Evolutionary conservation across 2,113 vertebrate genomes (phyloP), one percentile per base, ranked within the genome.

Genomic region (Cyanoliseus patagonus): DNA sequence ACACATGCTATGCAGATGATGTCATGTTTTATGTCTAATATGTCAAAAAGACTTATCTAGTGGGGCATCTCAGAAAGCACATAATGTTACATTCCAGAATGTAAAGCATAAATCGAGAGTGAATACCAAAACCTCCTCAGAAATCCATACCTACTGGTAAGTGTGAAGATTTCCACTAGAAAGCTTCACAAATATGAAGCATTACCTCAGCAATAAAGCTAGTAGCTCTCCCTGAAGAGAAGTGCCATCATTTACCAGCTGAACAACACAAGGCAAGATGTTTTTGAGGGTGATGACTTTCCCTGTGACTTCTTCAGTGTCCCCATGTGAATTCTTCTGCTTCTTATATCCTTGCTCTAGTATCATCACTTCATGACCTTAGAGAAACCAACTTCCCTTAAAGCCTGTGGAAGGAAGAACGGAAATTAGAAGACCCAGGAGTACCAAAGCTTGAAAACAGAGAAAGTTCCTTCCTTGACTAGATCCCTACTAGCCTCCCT

Each of bases 331-430:
- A 68, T 88, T 31, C 25, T 27, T 68, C 61, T 12, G 3, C 44
- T 83, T 75, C 52, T 46, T n/a, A 35, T 3, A 17, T 39, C 6
- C 18, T 57, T 4, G 1, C 3, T 81, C 39, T 69, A n/a, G 28
- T 41, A 41, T 31, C 0, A 0, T 55, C 27, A 16, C 20, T 82
- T 94, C 0, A 1, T 47, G 18, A 31, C n/a, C 25, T 44, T 17
- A 51, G 44, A 88, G 31, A 61, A 85, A 78, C 2, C 2, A 57
- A 3, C 14, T n/a, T 24, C n/a, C 28, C 23, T 63, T 30, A n/a
- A 89, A 14, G 3, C 27, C 27, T 66, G 3, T 35, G 13, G 11
- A 67, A 6, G 7, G 5, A 94, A 16, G 17, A 64, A 49, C 3
- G 4, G 35, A 79, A 75, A 57, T 7, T 2, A 25, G 52, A 67